Evolutionary conservation across 2,888 invertebrate genomes (phyloP), one percentile per base, ranked within the genome.

Genomic region (Andrena haemorrhoa): DNA sequence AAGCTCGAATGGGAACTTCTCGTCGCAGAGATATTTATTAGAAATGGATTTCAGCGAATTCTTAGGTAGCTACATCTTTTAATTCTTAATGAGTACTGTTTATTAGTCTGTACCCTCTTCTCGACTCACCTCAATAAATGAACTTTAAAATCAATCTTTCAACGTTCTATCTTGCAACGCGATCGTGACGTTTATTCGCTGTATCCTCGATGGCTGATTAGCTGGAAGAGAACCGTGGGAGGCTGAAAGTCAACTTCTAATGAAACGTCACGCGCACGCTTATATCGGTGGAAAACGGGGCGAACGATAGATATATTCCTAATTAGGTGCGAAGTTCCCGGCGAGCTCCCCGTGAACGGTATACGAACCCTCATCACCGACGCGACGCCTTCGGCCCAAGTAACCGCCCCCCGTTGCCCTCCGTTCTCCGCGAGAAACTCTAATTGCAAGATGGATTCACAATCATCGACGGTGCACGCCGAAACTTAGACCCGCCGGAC

Each of bases 201-300:
- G 70, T 76, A 65, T 76, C 31, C 26, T 20, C 23, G 26, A 41
- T 33, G 56, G n/a, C 33, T 6, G 73, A 58, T 53, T 60, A 70
- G 58, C 56, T 49, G 60, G 64, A 70, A 74, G 35, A 23, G 64
- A 68, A 5, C 61, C 68, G 49, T 41, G 31, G 41, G 6, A 31
- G 31, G 51, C 26, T 29, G 5, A 61, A 16, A 65, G 53, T 72
- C 20, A 84, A 82, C 75, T 86, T 86, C 51, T 86, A 86, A 84
- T 82, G 84, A 64, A 86, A 86, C 82, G 82, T 86, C 84, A 73
- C 70, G 79, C 51, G 72, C 75, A 86, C 29, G 72, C 74, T 71
- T 72, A 20, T 20, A 58, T 33, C 72, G 56, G 29, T 64, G 60
- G 79, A 82, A 70, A 86, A 79, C 68, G 71, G 75, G 49, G 63